phyloP scores from a whole-genome alignment of 2,113 vertebrate species.

The Antechinus flavipes region DNA sequence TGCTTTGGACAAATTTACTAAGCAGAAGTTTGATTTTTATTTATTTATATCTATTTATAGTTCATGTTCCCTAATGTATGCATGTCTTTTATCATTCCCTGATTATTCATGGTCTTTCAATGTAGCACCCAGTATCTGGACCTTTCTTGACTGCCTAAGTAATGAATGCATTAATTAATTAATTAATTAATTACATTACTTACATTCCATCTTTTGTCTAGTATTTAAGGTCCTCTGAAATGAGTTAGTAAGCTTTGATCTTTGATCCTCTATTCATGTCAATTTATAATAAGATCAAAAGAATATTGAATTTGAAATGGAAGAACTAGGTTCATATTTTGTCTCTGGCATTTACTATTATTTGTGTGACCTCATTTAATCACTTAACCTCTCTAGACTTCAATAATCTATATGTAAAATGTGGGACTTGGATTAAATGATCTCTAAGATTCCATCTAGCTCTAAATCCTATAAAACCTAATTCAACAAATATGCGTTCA shows the following conservation, averaged over 20 bases:
- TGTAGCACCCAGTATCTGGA: not conserved
- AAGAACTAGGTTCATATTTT: not conserved
- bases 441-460: not conserved
- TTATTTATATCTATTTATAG: not conserved
- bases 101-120: not conserved
- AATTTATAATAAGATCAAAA: not conserved
- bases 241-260: not conserved
- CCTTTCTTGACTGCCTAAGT: not conserved
- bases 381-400: not conserved
- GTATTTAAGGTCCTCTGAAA: not conserved
- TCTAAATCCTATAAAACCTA: not conserved
- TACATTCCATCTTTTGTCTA: not conserved
- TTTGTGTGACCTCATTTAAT: not conserved
- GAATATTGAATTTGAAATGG: not conserved
- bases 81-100: not conserved
- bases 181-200: not conserved
- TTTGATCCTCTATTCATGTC: not conserved
- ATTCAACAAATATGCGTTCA: not conserved
- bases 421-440: not conserved
- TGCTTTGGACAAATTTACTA: not conserved
- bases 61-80: not conserved
- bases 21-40: not conserved
- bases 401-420: not conserved
- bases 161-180: no score
- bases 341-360: not conserved